Base-by-base conservation (phyloP, 2,113 vertebrate species). In the Callionymus lyra region DNA sequence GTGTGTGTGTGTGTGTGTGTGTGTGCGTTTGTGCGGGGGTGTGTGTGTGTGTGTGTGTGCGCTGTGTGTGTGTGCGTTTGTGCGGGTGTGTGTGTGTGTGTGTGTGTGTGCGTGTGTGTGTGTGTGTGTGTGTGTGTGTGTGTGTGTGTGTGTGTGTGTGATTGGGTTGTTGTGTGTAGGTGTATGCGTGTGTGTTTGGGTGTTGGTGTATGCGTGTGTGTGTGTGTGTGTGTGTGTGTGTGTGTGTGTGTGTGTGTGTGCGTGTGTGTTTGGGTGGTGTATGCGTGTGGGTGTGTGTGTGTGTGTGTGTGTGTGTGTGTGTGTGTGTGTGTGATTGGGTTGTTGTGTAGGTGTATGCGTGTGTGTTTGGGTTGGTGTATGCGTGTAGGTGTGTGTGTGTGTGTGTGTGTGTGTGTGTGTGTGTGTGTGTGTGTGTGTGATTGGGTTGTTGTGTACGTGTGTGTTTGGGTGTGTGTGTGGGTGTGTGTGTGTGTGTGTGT, bases 31-130 rank as follows among this genome's bases (percentile, higher is more conserved):
- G n/a, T n/a, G n/a, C n/a, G n/a, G n/a, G n/a, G n/a, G n/a, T 2
- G 1, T 36, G 33, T 34, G 33, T 34, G 33, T 34, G 9, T n/a
- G 12, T 11, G 33, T 34, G 12, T 34, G 12, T 34, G 33, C 12
- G n/a, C n/a, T n/a, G n/a, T n/a, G n/a, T n/a, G n/a, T n/a, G n/a
- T n/a, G n/a, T 27, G 8, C 16, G 32, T 12, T 12, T 52, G 16
- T 44, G 16, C 40, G 32, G 18, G 6, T n/a, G n/a, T n/a, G n/a
- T n/a, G n/a, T n/a, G n/a, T n/a, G 6, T 61, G 27, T 48, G 34
- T 31, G 41, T 40, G 40, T 50, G 31, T 8, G 8, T 32, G 31
- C 31, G 8, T 8, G 31, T 6, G 31, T 32, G 31, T 6, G 31
- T 6, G 6, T 8, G 31, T 8, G 31, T 8, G 6, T 32, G 31